Percentiles rank a stretch among this genome's conserved stretches.
Evolutionary conservation across 2,113 vertebrate genomes (phyloP).

Genomic region (Cinclus cinclus): DNA sequence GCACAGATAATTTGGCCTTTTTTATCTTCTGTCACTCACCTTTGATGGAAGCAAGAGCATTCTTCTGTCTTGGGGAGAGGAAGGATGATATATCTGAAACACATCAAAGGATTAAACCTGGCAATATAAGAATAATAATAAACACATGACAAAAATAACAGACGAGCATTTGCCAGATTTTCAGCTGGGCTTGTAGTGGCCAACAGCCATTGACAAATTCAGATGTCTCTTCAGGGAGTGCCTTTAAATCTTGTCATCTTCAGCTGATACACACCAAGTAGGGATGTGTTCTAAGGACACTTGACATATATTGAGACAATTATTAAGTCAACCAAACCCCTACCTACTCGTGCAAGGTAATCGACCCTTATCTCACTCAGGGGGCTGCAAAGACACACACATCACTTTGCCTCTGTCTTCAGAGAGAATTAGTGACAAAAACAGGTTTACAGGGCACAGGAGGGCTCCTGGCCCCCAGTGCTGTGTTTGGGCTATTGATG

Average conservation of each 20-base stretch:
- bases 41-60: neutral
- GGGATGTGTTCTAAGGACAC: neutral
- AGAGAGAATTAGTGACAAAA: constrained; percentile 35
- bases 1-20: neutral
- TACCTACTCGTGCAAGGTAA: neutral
- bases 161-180: neutral
- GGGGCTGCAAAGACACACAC: neutral
- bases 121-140: neutral
- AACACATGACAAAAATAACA: neutral
- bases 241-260: constrained; percentile 3
- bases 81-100: neutral
- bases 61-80: neutral
- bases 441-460: constrained; percentile 37
- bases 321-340: constrained; percentile 23
- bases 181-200: neutral
- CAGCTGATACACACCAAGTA: neutral
- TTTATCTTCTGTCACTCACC: neutral
- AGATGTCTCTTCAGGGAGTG: neutral
- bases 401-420: constrained; percentile 1
- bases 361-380: neutral
- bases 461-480: constrained; percentile 10
- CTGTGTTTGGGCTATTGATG: constrained; percentile 41
- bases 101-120: neutral
- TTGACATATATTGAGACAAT: constrained; percentile 42
- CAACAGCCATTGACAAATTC: neutral